A percentile compares a stretch with the other conserved stretches of the same genome.
Evolutionary conservation across 2,797 vertebrate species (phyloP).

Genomic region (Enteromius trimaculatus): DNA sequence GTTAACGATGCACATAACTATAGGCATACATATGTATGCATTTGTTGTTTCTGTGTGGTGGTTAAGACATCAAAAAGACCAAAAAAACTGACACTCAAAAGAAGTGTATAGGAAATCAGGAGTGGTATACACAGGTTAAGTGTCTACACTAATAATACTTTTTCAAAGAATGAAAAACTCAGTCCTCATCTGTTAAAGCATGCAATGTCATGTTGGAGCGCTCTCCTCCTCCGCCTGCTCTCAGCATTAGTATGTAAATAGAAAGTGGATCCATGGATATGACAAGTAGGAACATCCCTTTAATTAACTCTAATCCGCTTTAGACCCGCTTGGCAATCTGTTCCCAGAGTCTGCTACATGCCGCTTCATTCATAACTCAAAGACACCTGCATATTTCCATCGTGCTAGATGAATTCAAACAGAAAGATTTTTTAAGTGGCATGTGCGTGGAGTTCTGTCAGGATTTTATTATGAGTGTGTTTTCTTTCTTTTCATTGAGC

Average conservation of each 20-base stretch:
- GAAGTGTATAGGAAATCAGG: neutral
- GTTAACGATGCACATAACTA: neutral
- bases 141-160: conserved; percentile 9
- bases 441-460: conserved; percentile 9
- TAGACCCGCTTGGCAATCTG: conserved; percentile 75
- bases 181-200: conserved; percentile 62
- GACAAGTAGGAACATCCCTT: conserved; percentile 77
- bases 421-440: conserved; percentile 39
- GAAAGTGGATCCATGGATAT: conserved; percentile 75
- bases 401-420: conserved; percentile 46
- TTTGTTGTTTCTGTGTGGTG: neutral
- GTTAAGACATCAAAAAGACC: neutral
- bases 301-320: conserved; percentile 86
- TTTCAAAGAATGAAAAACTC: conserved; percentile 12
- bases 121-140: neutral
- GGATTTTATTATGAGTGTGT: neutral
- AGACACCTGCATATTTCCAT: conserved; percentile 46
- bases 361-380: conserved; percentile 49
- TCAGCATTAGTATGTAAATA: conserved; percentile 82
- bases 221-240: conserved; percentile 68
- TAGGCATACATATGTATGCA: neutral
- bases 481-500: neutral
- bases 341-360: conserved; percentile 67
- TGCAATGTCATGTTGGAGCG: conserved; percentile 65
- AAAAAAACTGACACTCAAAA: neutral